A percentile compares a stretch with the other conserved stretches of the same genome.
Conservation (phyloP, 2,888 invertebrate genomes). For the Cephonodes hylas region DNA sequence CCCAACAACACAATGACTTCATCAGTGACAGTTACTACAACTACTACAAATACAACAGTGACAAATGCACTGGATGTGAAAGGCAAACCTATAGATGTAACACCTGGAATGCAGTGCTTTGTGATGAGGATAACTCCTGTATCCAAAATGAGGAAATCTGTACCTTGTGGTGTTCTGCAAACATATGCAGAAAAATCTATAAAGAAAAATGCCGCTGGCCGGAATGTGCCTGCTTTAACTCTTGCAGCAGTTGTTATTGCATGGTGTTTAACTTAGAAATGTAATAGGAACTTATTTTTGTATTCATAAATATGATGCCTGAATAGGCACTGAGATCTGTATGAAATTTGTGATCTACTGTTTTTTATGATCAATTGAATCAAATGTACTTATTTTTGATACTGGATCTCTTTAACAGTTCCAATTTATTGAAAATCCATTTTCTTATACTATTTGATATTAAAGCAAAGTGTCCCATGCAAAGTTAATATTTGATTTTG, state of each 20-base stretch:
- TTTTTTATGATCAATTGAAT: background rate
- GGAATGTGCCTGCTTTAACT: constrained; percentile 51
- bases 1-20: constrained; percentile 41
- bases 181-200: constrained; percentile 64
- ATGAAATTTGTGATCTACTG: background rate
- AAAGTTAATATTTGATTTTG: too few species aligned
- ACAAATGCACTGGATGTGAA: constrained; percentile 69
- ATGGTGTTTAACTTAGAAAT: constrained; percentile 31
- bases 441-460: background rate
- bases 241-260: constrained; percentile 45
- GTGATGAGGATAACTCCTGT: constrained; percentile 51
- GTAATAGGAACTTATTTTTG: background rate
- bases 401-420: background rate
- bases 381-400: background rate
- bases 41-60: constrained; percentile 60
- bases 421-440: background rate
- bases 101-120: constrained; percentile 67
- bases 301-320: background rate
- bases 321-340: background rate
- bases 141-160: constrained; percentile 52
- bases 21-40: constrained; percentile 48
- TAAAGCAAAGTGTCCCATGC: too few species aligned
- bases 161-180: constrained; percentile 65
- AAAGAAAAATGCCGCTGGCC: constrained; percentile 52
- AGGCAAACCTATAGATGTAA: constrained; percentile 62